Base-by-base conservation (phyloP, 2,888 invertebrate species). In the Marronus borbonicus region DNA sequence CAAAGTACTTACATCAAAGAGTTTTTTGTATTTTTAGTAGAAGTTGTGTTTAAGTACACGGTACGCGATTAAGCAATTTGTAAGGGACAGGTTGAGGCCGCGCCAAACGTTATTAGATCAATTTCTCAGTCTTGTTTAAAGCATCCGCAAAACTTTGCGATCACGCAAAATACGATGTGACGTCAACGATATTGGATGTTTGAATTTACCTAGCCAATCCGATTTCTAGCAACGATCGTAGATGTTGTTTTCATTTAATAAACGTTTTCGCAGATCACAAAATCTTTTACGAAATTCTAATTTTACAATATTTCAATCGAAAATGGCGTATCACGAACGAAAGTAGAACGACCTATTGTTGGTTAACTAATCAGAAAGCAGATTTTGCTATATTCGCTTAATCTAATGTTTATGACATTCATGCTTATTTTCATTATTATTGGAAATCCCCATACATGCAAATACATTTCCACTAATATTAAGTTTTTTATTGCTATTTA, bases 121-220 rank as follows among this genome's bases (percentile, higher is more conserved):
- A 44, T 44, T 12, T 44, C 44, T 8, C 14, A 44, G 12, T 44
- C 8, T 44, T 24, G 50, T 49, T 49, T 49, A 8, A 24, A 24
- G 49, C 68, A 50, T 68, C 44, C 20, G 24, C n/a, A 49, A 68
- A 68, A 44, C 44, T 31, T 28, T 28, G 28, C 24, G 31, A 62
- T 28, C 3, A 12, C 20, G 12, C 24, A 24, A 2, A 24, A 31
- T 14, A 24, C 3, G 28, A 17, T 8, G 17, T 20, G 17, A 8
- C 20, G 17, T 8, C 20, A 17, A 10, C 14, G 3, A 4, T 55
- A 20, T 55, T 55, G 17, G 8, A 17, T 55, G 17, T 8, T 8
- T 17, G 20, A 5, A 55, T 3, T 55, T 20, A 7, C 20, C 20
- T 1, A 20, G 10, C 20, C 8, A 17, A 58, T 5, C 55, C 10